phyloP scores from a whole-genome alignment of 2,797 vertebrate genomes.

The Labeo calbasu region DNA sequence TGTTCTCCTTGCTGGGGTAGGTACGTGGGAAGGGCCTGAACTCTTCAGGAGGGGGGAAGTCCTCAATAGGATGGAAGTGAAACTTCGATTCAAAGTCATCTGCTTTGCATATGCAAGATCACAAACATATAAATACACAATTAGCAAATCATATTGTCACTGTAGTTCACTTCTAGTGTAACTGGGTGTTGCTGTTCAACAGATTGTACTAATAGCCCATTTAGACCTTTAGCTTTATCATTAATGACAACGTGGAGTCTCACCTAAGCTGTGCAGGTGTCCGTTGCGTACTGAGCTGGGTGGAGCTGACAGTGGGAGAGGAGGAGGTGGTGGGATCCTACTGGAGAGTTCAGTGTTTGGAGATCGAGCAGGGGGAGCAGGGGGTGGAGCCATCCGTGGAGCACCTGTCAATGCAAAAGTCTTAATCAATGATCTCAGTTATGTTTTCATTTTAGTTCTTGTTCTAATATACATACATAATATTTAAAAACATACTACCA shows the following conservation, averaged over 20 bases:
- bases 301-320: constrained; percentile 65
- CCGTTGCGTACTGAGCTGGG: constrained; percentile 79
- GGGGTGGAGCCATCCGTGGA: constrained; percentile 86
- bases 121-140: constrained; percentile 4
- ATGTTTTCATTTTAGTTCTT: background rate
- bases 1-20: constrained; percentile 93
- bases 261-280: constrained; percentile 82
- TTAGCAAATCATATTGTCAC: background rate
- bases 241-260: constrained; percentile 46
- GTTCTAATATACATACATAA: background rate
- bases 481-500: background rate
- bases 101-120: constrained; percentile 44
- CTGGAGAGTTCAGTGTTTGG: constrained; percentile 90
- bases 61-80: constrained; percentile 94
- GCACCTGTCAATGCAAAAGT: constrained; percentile 63
- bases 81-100: constrained; percentile 99
- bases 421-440: background rate
- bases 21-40: constrained; percentile 89
- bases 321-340: constrained; percentile 81
- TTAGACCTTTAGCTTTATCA: background rate
- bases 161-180: background rate
- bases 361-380: constrained; percentile 90
- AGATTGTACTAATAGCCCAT: background rate
- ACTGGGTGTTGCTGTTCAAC: background rate
- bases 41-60: constrained; percentile 93